These are phyloP conservation scores for Tapera naevia DNA, from an alignment of 2,797 vertebrate genomes.

Conservation along the genomic window DNA sequence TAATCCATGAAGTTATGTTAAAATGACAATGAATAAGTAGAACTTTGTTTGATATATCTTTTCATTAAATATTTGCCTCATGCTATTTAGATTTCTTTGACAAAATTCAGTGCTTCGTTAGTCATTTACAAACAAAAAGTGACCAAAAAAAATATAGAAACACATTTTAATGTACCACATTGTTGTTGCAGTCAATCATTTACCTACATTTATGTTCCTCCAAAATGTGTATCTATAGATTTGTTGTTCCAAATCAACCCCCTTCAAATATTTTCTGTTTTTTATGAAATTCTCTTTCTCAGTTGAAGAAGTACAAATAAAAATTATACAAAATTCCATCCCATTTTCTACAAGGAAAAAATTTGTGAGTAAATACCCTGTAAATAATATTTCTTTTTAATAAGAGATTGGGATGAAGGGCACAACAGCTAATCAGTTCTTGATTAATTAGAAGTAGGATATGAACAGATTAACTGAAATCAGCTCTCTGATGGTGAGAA, in stretches of 20 bases:
- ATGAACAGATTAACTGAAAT: neutral
- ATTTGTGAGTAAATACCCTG: accelerated
- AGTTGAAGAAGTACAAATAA: neutral
- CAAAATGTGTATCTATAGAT: neutral
- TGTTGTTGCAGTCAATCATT: accelerated
- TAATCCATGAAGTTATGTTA: too few relatives aligned
- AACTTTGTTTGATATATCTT: too few relatives aligned
- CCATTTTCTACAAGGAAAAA: neutral
- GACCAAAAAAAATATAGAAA: neutral
- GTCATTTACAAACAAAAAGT: too few relatives aligned
- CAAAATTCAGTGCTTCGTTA: too few relatives aligned
- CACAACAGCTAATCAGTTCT: neutral
- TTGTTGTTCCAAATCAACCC: neutral
- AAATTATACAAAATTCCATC: neutral
- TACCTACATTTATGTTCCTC: neutral
- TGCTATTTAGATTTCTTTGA: too few relatives aligned
- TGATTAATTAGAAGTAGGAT: neutral
- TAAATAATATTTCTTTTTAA: neutral
- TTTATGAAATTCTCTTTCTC: neutral
- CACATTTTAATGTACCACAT: neutral
- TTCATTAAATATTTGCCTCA: too few relatives aligned
- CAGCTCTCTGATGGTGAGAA: neutral
- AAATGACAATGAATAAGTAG: too few relatives aligned
- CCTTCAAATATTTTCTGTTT: too few relatives aligned
- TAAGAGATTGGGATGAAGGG: neutral